Evolutionary conservation across 1,140 invertebrate species (phyloP), one percentile per base, ranked within the genome.

Genomic region (Papilio machaon): DNA sequence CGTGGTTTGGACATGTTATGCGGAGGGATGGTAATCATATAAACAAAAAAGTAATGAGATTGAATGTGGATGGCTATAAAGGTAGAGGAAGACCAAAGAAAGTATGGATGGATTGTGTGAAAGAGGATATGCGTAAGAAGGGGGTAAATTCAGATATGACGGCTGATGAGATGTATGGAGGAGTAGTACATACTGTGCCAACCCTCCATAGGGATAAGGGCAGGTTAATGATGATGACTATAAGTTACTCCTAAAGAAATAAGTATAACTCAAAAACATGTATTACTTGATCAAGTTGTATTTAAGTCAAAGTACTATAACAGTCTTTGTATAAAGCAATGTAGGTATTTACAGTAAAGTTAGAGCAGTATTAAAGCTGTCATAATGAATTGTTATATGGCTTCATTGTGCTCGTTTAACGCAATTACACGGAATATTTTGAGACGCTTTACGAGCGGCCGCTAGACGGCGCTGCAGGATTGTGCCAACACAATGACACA

Each of bases 321-420:
- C 49, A 52, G 15, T 6, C 17, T 58, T 19, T 58, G n/a, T 58
- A 58, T 2, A 52, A 19, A 17, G 30, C 30, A 6, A 70, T 35
- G 64, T n/a, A n/a, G n/a, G n/a, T 35, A 38, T 70, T 38, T 38
- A 11, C 5, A 2, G 23, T 70, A 35, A 70, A 35, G 30, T 38
- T 6, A 35, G 30, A 70, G 64, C 7, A 38, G 23, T 35, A 35
- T 70, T 70, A 70, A 35, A 35, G 23, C 64, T 70, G 64, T 70
- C 64, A 70, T 70, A 35, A 11, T 70, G 64, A 70, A 70, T 70
- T 70, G 64, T 70, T 70, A 15, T 23, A 64, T 6, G 23, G 11
- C 64, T 70, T 70, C 64, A 70, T 70, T 70, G 64, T 70, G 64
- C 64, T 35, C 64, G 64, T 70, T 70, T 70, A 70, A 70, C 64